phyloP scores from a whole-genome alignment of 2,888 invertebrate genomes.

The Chrysotoxum bicinctum region DNA sequence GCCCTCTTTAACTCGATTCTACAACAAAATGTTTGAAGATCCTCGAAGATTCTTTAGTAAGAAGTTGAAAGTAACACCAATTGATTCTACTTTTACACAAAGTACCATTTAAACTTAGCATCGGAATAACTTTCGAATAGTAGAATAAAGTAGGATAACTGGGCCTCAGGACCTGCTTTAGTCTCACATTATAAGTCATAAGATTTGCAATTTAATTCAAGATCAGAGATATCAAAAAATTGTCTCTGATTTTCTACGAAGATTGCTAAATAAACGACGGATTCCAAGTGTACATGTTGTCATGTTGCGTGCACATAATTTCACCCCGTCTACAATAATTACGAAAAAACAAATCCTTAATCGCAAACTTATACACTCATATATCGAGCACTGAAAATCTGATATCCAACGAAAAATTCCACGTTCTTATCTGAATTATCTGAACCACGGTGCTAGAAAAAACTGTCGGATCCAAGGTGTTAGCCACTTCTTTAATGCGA shows the following conservation, averaged over 20 bases:
- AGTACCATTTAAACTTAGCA: too few species aligned
- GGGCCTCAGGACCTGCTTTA: too few species aligned
- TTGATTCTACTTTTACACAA: too few species aligned
- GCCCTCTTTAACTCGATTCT: too few species aligned
- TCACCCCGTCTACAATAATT: constrained; percentile 26
- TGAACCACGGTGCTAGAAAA: constrained; percentile 56
- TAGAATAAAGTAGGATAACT: too few species aligned
- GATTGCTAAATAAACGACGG: constrained; percentile 78
- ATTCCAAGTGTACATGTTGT: constrained; percentile 47
- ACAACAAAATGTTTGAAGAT: too few species aligned
- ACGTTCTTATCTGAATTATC: constrained; percentile 33
- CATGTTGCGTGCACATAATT: not conserved
- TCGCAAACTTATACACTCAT: not conserved
- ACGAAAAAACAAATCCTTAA: not conserved
- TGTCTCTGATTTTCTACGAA: constrained; percentile 24
- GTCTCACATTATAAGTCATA: too few species aligned
- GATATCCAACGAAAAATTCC: constrained; percentile 6
- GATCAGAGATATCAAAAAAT: not conserved
- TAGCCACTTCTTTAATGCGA: constrained; percentile 69
- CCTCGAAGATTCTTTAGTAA: too few species aligned
- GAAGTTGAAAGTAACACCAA: too few species aligned
- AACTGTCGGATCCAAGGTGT: constrained; percentile 78
- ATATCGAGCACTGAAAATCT: constrained; percentile 1
- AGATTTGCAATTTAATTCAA: not conserved
- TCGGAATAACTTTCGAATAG: too few species aligned